Evolutionary conservation across 2,797 vertebrate genomes (phyloP).

Genomic region (Micromesistius poutassou): DNA sequence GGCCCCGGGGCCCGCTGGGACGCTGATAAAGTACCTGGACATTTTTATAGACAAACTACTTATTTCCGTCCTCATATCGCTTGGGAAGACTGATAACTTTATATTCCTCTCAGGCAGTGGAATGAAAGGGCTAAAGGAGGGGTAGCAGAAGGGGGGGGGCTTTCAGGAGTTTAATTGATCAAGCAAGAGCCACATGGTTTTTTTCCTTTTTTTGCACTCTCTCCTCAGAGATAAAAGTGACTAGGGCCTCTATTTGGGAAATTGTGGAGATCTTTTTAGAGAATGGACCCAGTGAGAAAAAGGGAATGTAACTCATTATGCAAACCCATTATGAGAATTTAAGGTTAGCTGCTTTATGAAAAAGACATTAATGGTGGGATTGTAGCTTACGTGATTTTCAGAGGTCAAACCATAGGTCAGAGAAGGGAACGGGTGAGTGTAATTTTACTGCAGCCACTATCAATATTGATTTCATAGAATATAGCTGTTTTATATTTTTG

Average conservation of each 20-base stretch:
- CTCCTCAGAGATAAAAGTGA: conserved; percentile 71
- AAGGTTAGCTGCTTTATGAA: conserved; percentile 63
- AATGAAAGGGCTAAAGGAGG: conserved; percentile 57
- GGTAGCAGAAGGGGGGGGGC: conserved; percentile 35
- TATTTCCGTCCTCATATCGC: conserved; percentile 78
- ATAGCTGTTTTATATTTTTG: no score
- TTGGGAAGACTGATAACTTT: conserved; percentile 81
- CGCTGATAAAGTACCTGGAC: conserved; percentile 81
- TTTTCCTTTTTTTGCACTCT: conserved; percentile 40
- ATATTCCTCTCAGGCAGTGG: conserved; percentile 74
- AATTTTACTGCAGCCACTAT: not conserved
- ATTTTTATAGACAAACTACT: conserved; percentile 85
- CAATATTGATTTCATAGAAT: not conserved
- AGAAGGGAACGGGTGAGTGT: conserved; percentile 22
- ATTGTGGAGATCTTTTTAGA: conserved; percentile 74
- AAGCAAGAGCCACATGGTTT: conserved; percentile 72
- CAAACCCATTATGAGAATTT: conserved; percentile 71
- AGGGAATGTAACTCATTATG: conserved; percentile 76
- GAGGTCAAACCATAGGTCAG: conserved; percentile 64
- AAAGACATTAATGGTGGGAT: conserved; percentile 59
- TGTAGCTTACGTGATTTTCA: conserved; percentile 60
- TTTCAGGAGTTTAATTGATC: conserved; percentile 84
- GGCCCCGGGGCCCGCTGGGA: conserved; percentile 69
- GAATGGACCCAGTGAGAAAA: conserved; percentile 64
- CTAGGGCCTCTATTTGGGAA: conserved; percentile 65